Percentiles rank a stretch among this genome's conserved stretches.
Conservation (phyloP, 2,888 invertebrate genomes). For the Sycophila texana region DNA sequence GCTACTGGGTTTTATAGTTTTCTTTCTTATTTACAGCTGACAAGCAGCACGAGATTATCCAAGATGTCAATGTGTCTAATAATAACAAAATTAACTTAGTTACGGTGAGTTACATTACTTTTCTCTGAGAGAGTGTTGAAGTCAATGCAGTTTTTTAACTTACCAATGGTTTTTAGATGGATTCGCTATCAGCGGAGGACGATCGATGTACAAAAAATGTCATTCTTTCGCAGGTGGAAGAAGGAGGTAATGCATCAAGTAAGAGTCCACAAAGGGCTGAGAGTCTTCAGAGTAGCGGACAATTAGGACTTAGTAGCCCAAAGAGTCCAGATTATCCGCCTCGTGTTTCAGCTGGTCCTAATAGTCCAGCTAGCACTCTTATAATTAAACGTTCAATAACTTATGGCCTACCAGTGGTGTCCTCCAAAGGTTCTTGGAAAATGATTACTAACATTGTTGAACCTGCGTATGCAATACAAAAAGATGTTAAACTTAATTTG, state of each 20-base stretch:
- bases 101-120: conserved; percentile 15
- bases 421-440: conserved; percentile 42
- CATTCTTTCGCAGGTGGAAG: conserved; percentile 57
- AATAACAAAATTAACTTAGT: conserved; percentile 12
- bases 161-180: conserved; percentile 23
- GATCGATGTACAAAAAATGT: conserved; percentile 1
- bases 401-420: conserved; percentile 53
- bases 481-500: conserved; percentile 16
- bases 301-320: conserved; percentile 69
- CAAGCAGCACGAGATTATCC: background rate
- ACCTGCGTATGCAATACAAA: conserved; percentile 4
- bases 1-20: background rate
- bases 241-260: conserved; percentile 67
- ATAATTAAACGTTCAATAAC: conserved; percentile 52
- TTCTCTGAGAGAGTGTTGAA: background rate
- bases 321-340: conserved; percentile 73
- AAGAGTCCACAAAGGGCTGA: conserved; percentile 70
- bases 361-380: conserved; percentile 63
- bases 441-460: conserved; percentile 34
- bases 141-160: background rate
- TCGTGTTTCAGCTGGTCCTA: conserved; percentile 66
- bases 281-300: conserved; percentile 68
- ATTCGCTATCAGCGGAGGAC: conserved; percentile 12
- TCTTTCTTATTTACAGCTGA: conserved; percentile 34
- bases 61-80: background rate